Conservation (phyloP, 2,888 invertebrate species). For the Zele albiditarsus region DNA sequence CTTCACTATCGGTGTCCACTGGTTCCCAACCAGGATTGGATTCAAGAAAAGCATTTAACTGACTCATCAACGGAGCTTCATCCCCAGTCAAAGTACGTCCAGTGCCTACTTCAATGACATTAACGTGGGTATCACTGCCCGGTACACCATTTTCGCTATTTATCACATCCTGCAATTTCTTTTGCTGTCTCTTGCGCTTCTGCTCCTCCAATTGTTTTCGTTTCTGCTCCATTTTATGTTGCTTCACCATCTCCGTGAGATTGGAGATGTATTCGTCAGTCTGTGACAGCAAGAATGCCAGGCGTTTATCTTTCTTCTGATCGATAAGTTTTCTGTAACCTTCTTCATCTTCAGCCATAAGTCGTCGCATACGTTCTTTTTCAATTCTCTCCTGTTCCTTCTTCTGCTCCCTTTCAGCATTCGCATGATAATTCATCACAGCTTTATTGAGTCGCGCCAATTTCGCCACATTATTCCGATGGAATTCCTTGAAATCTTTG, state of each 20-base stretch:
- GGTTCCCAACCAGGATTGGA: slow-evolving; percentile 96
- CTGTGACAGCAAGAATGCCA: slow-evolving; percentile 97
- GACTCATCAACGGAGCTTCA: slow-evolving; percentile 90
- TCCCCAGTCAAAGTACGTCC: slow-evolving; percentile 85
- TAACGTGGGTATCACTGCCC: slow-evolving; percentile 87
- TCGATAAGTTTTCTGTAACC: slow-evolving; percentile 98
- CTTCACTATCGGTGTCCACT: slow-evolving; percentile 83
- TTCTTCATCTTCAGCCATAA: slow-evolving; percentile 99
- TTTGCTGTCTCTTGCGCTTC: slow-evolving; percentile 84
- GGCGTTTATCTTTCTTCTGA: slow-evolving; percentile 99
- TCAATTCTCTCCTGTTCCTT: slow-evolving; percentile 99
- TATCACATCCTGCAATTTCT: slow-evolving; percentile 79
- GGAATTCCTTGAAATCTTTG: slow-evolving; percentile 98
- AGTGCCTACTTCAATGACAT: slow-evolving; percentile 90
- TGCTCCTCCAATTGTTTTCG: slow-evolving; percentile 92
- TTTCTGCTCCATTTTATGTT: slow-evolving; percentile 94
- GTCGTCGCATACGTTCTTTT: slow-evolving; percentile 98
- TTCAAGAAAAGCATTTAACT: slow-evolving; percentile 90
- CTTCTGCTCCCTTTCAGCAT: slow-evolving; percentile 98
- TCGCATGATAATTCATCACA: slow-evolving; percentile 96
- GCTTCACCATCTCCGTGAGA: slow-evolving; percentile 97
- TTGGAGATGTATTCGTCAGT: slow-evolving; percentile 99
- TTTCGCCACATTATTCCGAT: slow-evolving; percentile 92
- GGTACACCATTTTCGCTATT: slow-evolving; percentile 85
- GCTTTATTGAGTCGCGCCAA: slow-evolving; percentile 94